These are phyloP conservation scores for Manis crassicaudata DNA, from an alignment of 2,797 vertebrate species.

Conservation along the genomic window DNA sequence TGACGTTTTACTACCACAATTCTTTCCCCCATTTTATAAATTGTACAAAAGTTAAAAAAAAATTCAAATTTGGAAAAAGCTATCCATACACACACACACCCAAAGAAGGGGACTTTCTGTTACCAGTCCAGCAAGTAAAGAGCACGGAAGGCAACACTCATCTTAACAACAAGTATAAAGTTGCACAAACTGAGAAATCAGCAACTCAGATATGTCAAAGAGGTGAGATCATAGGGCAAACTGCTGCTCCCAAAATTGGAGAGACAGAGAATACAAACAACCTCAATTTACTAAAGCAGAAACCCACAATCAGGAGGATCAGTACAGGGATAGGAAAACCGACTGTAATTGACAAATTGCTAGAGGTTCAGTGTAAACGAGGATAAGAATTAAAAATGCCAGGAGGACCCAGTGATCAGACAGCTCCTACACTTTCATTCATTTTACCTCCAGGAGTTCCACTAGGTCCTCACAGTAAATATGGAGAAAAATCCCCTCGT, in stretches of 20 bases:
- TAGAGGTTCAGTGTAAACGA: neutral
- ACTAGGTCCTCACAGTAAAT: neutral
- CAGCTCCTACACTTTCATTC: neutral
- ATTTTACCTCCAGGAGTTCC: neutral
- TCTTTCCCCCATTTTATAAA: neutral
- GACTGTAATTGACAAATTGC: neutral
- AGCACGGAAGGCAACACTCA: neutral
- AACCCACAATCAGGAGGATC: neutral
- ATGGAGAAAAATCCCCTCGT: neutral
- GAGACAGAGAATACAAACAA: neutral
- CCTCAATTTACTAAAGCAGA: neutral
- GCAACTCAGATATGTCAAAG: neutral
- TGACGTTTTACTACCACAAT: conserved; percentile 21
- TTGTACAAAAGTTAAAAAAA: conserved; percentile 6
- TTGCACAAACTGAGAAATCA: neutral
- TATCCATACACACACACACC: neutral
- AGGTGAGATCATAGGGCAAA: neutral
- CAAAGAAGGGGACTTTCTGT: neutral
- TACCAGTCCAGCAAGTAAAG: neutral
- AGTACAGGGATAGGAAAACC: neutral
- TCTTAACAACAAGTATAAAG: neutral
- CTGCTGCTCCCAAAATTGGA: neutral
- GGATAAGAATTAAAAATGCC: neutral
- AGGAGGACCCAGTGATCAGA: neutral
- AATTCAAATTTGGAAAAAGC: neutral